Base-by-base conservation (phyloP, 1,140 invertebrate species). In the Drosophila tani region DNA sequence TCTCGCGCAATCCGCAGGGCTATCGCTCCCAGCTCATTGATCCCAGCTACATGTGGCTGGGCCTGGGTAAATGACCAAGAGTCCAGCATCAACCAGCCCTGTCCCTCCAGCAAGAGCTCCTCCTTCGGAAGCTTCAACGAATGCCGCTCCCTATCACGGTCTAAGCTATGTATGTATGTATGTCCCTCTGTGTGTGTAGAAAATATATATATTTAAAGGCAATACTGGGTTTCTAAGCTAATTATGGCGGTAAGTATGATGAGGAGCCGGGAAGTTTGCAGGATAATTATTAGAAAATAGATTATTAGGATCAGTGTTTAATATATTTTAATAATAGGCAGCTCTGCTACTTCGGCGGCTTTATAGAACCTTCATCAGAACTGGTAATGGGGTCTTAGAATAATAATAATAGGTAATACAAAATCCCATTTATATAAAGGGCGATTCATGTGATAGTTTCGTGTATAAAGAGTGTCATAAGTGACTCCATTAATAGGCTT, bases 21-120 rank as follows among this genome's bases (percentile, higher is more conserved):
- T 92, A 93, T 64, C 91, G 86, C 35, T 90, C 92, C 24, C 77
- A 92, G 60, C 81, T 88, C 32, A 82, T 91, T 29, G 92, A 93
- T 71, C 92, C 92, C 51, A 92, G 91, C 65, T 92, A 92, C 51
- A 93, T 92, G 91, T 93, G 92, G 92, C 50, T 93, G 40, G 92
- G 92, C 12, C 78, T 93, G 69, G 93, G 93, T n/a, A 94, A 91
- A 77, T 92, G 84, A 88, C 91, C 79, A 49, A 85, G 75, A 64
- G 41, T 45, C 24, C 17, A 27, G 21, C 32, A 21, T 14, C 40
- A 12, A 32, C 27, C 65, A 50, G 32, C 35, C 38, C 27, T 14
- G 43, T 41, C 50, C 38, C 27, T 14, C 46, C 53, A n/a, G 24
- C 27, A 58, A 5, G 58, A 45, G 14, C 15, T 29, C 24, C 45